phyloP scores from a whole-genome alignment of 2,888 invertebrate genomes.

The Eupithecia abbreviata region DNA sequence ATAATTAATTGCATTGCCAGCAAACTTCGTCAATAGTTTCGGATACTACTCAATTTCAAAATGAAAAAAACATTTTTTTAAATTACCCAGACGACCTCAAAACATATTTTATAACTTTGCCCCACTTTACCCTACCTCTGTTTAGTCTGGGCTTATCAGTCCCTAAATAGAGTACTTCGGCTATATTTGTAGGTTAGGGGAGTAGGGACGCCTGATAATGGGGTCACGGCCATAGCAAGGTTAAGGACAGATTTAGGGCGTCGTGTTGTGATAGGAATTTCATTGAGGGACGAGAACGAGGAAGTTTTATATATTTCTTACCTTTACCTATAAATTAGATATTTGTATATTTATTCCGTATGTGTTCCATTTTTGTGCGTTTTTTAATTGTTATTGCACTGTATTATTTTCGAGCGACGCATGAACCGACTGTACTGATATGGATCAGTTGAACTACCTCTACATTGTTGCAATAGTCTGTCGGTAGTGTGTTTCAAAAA shows the following conservation, averaged over 20 bases:
- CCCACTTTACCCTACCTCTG: slow-evolving; percentile 7
- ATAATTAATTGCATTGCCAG: not conserved
- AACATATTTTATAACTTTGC: not conserved
- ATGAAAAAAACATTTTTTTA: not conserved
- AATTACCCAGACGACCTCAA: not conserved
- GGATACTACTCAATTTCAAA: not conserved
- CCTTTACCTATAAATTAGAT: too few species aligned
- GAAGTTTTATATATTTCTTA: not conserved
- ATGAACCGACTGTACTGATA: too few species aligned
- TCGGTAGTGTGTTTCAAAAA: too few species aligned
- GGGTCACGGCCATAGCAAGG: slow-evolving; percentile 48
- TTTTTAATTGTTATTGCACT: too few species aligned
- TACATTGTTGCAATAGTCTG: too few species aligned
- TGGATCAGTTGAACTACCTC: too few species aligned
- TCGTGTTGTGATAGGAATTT: slow-evolving; percentile 1
- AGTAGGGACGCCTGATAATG: slow-evolving; percentile 40
- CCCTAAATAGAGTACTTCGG: slow-evolving; percentile 35
- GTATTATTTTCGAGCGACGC: too few species aligned
- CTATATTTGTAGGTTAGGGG: slow-evolving; percentile 34
- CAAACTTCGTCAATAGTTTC: not conserved
- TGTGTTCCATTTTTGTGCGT: too few species aligned
- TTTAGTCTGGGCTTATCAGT: slow-evolving; percentile 32
- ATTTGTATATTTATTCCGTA: too few species aligned
- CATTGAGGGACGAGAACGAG: not conserved
- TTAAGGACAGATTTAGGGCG: slow-evolving; percentile 15